Percentiles rank a stretch among this genome's conserved stretches.
Conservation (phyloP, 2,888 invertebrate species). For the Noctua janthe region DNA sequence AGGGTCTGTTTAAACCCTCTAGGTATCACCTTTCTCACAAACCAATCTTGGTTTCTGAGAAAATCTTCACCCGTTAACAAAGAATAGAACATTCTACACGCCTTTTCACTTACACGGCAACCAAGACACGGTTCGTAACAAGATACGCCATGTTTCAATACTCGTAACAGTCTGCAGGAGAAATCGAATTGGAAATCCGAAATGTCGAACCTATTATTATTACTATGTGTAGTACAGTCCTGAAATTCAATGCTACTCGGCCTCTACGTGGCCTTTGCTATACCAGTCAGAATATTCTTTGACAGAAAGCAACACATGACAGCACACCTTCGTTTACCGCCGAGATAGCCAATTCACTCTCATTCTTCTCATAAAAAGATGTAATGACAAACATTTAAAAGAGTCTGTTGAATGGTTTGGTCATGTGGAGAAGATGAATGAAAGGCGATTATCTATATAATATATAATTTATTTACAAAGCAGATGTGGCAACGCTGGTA, state of each 20-base stretch:
- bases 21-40: neutral
- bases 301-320: neutral
- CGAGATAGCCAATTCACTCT: neutral
- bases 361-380: neutral
- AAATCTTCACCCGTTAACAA: neutral
- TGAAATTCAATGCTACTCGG: neutral
- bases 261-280: neutral
- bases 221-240: constrained; percentile 12
- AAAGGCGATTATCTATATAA: too few relatives aligned
- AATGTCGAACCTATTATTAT: constrained; percentile 13
- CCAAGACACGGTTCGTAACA: constrained; percentile 17
- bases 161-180: constrained; percentile 16
- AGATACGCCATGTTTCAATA: constrained; percentile 40
- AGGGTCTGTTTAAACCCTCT: too few relatives aligned
- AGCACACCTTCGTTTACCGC: neutral
- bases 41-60: neutral
- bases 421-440: too few relatives aligned
- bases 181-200: constrained; percentile 42
- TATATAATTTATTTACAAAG: too few relatives aligned
- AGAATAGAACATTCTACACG: constrained; percentile 8
- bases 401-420: neutral
- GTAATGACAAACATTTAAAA: neutral
- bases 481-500: too few relatives aligned
- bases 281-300: neutral
- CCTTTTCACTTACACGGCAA: constrained; percentile 42